phyloP scores from a whole-genome alignment of 2,797 vertebrate genomes.

The Cuniculus paca region DNA sequence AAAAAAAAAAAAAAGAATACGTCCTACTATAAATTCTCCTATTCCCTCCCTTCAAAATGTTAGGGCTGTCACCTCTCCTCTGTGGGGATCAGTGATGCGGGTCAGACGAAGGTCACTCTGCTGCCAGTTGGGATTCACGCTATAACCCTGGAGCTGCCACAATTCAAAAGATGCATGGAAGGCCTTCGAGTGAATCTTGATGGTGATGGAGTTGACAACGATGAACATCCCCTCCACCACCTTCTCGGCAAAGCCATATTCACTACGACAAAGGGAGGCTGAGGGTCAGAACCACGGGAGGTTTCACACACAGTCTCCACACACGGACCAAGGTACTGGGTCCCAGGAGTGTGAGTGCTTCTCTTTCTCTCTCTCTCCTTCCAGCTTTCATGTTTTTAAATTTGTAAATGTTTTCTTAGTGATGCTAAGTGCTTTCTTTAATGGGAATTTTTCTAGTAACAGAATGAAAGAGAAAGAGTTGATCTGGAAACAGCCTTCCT shows the following conservation, averaged over 20 bases:
- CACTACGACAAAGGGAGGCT: constrained; percentile 88
- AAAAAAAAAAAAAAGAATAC: too few species aligned
- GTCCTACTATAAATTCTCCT: neutral
- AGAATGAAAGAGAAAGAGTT: neutral
- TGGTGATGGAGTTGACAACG: constrained; percentile 96
- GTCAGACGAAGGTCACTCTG: constrained; percentile 96
- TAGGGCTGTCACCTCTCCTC: constrained; percentile 93
- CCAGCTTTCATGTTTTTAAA: neutral
- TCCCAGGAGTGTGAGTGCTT: neutral
- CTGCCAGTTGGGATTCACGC: constrained; percentile 98
- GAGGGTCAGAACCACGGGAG: neutral
- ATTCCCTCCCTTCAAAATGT: neutral
- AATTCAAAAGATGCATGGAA: constrained; percentile 98
- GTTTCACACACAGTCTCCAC: neutral
- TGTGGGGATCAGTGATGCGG: constrained; percentile 95
- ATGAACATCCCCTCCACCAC: constrained; percentile 99
- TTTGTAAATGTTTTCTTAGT: neutral
- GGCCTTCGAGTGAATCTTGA: constrained; percentile 97
- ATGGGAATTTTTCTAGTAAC: neutral
- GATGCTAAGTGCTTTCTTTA: constrained; percentile 18
- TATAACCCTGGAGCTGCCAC: constrained; percentile 99
- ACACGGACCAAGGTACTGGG: neutral
- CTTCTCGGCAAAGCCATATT: constrained; percentile 99
- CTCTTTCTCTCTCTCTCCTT: neutral
- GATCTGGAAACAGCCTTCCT: neutral